Conservation (phyloP, 2,888 invertebrate species). For the Ectropis crepuscularia region DNA sequence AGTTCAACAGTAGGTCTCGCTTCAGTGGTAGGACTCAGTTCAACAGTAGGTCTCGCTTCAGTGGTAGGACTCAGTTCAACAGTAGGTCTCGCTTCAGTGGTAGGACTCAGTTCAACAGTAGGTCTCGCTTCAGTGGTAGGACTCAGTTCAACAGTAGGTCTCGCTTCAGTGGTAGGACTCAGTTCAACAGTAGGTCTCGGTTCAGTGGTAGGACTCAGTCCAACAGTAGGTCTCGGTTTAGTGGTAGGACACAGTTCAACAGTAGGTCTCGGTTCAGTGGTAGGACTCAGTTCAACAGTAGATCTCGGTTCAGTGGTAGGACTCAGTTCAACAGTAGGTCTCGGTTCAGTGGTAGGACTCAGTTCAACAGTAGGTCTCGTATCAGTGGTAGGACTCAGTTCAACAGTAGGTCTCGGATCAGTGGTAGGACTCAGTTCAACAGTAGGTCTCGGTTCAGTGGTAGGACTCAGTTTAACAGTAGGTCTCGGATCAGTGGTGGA, state of each 20-base stretch:
- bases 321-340: too few species aligned
- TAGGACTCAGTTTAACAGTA: too few species aligned
- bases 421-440: too few species aligned
- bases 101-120: constrained; percentile 40
- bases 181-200: not conserved
- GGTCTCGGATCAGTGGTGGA: not conserved
- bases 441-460: constrained; percentile 35
- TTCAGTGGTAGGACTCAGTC: too few species aligned
- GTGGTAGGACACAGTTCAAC: constrained; percentile 40
- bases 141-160: too few species aligned
- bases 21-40: too few species aligned
- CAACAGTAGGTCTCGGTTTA: constrained; percentile 38
- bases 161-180: constrained; percentile 19
- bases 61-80: too few species aligned
- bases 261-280: constrained; percentile 43
- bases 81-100: constrained; percentile 29
- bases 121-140: constrained; percentile 47
- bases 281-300: too few species aligned
- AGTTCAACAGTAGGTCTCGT: constrained; percentile 40
- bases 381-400: not conserved
- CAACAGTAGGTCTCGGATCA: too few species aligned
- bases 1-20: too few species aligned
- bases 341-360: constrained; percentile 45
- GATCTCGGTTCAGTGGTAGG: too few species aligned
- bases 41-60: too few species aligned